Conservation (phyloP, 2,797 vertebrate species). For the Pangasius djambal region DNA sequence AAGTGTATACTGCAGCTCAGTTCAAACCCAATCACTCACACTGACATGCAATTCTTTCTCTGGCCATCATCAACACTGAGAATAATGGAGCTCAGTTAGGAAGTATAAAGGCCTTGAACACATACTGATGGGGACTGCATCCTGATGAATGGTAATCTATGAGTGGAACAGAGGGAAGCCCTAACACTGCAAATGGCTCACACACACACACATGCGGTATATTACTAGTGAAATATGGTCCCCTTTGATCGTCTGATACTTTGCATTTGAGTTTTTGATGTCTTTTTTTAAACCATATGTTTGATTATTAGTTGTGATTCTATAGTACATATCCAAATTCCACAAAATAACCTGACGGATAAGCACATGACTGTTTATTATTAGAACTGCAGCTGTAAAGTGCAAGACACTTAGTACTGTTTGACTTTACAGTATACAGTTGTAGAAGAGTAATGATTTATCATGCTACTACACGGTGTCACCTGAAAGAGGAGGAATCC, state of each 20-base stretch:
- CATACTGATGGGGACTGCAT: constrained; percentile 62
- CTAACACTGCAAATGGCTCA: neutral
- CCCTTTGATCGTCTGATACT: neutral
- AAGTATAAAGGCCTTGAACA: constrained; percentile 72
- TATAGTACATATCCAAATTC: neutral
- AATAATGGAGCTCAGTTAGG: constrained; percentile 81
- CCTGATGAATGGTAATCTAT: constrained; percentile 67
- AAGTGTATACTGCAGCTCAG: constrained; percentile 80
- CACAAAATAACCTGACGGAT: neutral
- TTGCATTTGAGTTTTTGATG: neutral
- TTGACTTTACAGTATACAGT: neutral
- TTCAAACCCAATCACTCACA: constrained; percentile 81
- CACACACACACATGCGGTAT: neutral
- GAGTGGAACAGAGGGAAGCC: constrained; percentile 15
- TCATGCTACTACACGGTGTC: neutral
- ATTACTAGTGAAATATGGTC: neutral
- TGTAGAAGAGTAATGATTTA: neutral
- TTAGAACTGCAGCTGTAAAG: neutral
- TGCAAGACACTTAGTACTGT: neutral
- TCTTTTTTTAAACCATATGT: neutral
- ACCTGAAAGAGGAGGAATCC: neutral
- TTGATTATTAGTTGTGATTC: neutral
- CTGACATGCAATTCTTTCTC: constrained; percentile 79
- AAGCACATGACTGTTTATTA: neutral
- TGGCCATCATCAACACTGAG: constrained; percentile 73